Conservation (phyloP, 2,113 vertebrate species). For the Misgurnus mizolepis region DNA sequence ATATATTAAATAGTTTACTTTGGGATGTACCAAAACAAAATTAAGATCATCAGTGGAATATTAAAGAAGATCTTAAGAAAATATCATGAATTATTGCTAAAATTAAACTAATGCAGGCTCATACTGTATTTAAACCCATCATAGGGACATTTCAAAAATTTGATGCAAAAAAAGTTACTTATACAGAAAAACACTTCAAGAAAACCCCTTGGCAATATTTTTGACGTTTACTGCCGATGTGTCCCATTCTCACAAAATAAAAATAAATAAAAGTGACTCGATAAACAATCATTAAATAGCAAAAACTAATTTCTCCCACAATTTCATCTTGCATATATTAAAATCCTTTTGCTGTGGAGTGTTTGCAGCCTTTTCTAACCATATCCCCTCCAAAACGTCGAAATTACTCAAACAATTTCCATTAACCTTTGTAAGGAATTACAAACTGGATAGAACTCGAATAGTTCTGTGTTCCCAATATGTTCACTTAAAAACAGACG, state of each 20-base stretch:
- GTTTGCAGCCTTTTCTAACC: not conserved
- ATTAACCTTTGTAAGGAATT: too few relatives aligned
- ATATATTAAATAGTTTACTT: slow-evolving; percentile 46
- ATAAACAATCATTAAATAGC: not conserved
- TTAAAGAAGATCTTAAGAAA: not conserved
- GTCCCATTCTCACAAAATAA: not conserved
- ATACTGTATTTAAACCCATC: not conserved
- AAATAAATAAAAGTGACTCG: slow-evolving; percentile 10
- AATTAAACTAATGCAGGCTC: not conserved
- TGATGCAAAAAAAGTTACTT: too few relatives aligned
- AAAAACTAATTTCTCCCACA: not conserved
- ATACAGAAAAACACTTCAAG: too few relatives aligned
- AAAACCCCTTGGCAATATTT: not conserved
- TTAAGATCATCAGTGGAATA: slow-evolving; percentile 6
- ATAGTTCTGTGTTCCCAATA: not conserved
- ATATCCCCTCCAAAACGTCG: not conserved
- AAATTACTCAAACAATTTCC: too few relatives aligned
- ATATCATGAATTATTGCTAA: not conserved
- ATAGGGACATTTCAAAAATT: slow-evolving; percentile 8
- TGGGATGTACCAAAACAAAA: slow-evolving; percentile 29
- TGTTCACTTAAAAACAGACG: not conserved
- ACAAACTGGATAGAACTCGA: too few relatives aligned
- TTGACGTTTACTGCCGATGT: not conserved
- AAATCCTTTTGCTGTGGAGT: not conserved
- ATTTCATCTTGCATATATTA: not conserved